These are phyloP conservation scores for Gibbula magus DNA, from an alignment of 2,888 invertebrate species.

Conservation along the genomic window DNA sequence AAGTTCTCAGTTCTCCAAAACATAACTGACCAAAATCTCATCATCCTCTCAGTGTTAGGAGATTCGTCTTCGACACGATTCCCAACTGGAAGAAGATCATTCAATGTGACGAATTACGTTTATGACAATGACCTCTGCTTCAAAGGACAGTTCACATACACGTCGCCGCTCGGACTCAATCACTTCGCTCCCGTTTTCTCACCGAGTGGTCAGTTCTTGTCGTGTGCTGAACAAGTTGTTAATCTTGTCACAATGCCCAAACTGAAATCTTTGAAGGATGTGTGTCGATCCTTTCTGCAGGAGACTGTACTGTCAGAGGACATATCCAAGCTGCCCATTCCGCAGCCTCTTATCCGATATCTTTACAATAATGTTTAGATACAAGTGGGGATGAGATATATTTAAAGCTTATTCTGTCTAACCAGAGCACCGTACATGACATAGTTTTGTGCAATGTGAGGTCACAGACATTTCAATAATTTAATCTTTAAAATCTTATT, in stretches of 20 bases:
- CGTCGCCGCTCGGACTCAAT: not conserved
- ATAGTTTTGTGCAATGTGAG: too few species aligned
- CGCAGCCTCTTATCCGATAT: not conserved
- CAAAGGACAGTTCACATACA: not conserved
- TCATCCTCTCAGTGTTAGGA: not conserved
- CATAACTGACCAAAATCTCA: not conserved
- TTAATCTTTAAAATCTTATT: too few species aligned
- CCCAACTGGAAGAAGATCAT: not conserved
- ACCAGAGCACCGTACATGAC: too few species aligned
- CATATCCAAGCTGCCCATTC: not conserved
- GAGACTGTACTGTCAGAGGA: constrained; percentile 3
- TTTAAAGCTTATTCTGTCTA: too few species aligned
- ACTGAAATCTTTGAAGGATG: not conserved
- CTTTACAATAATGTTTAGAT: not conserved
- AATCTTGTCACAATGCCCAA: not conserved
- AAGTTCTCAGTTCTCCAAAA: not conserved
- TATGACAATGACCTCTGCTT: not conserved
- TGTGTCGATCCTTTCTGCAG: not conserved
- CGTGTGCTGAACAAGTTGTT: not conserved
- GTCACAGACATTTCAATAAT: too few species aligned
- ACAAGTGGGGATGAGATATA: not conserved
- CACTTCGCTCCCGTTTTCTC: constrained; percentile 3
- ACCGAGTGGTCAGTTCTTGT: constrained; percentile 5
- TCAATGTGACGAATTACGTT: not conserved
- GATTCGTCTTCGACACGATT: not conserved